Conservation (phyloP, 1,140 invertebrate genomes). For the Neodiprion virginianus region DNA sequence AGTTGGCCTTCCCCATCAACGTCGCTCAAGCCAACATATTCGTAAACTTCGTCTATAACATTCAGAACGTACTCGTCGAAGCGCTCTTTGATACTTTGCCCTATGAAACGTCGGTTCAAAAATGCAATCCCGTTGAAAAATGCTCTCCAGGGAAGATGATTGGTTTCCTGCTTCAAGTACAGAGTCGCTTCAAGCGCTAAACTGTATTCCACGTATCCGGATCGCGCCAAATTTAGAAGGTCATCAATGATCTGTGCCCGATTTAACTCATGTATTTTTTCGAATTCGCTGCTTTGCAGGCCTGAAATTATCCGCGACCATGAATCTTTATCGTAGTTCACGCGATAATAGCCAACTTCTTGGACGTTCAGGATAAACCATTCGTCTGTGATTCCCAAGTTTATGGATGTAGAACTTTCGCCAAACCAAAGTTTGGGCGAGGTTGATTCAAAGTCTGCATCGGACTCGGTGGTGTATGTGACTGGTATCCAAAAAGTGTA, state of each 20-base stretch:
- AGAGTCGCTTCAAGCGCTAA: slow-evolving; percentile 58
- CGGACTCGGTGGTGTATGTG: slow-evolving; percentile 23
- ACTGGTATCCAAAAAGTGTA: slow-evolving; percentile 42
- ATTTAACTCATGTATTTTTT: slow-evolving; percentile 65
- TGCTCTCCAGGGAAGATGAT: slow-evolving; percentile 58
- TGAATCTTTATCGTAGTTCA: slow-evolving; percentile 66
- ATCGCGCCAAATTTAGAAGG: slow-evolving; percentile 57
- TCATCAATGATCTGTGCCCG: slow-evolving; percentile 69
- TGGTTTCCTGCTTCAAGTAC: slow-evolving; percentile 65
- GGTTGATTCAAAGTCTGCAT: slow-evolving; percentile 24
- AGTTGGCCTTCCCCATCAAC: slow-evolving; percentile 51
- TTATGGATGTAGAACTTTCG: slow-evolving; percentile 30
- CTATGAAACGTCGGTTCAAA: slow-evolving; percentile 32
- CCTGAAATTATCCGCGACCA: slow-evolving; percentile 62
- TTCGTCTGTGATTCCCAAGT: slow-evolving; percentile 38
- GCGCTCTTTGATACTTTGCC: not conserved
- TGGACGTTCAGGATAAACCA: slow-evolving; percentile 70
- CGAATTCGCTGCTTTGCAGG: slow-evolving; percentile 53
- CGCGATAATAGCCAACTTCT: slow-evolving; percentile 70
- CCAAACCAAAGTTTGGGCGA: slow-evolving; percentile 47
- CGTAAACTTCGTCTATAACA: slow-evolving; percentile 44
- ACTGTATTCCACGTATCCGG: slow-evolving; percentile 46
- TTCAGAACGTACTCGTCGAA: slow-evolving; percentile 25
- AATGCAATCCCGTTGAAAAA: slow-evolving; percentile 45
- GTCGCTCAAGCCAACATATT: slow-evolving; percentile 52